phyloP scores from a whole-genome alignment of 2,113 vertebrate species.

The Heteronetta atricapilla region DNA sequence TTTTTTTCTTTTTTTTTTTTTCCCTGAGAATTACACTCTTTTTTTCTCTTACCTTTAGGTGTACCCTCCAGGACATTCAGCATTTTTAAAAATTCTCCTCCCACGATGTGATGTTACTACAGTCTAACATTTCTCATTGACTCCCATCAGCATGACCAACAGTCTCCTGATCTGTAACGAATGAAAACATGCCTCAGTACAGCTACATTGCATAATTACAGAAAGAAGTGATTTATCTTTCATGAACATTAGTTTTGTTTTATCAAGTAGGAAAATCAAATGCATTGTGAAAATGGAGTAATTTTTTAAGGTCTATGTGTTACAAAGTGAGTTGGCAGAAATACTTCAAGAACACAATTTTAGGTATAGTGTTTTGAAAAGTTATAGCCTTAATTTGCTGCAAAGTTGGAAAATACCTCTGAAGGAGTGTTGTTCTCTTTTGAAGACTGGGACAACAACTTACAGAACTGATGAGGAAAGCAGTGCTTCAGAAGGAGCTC shows the following conservation, averaged over 20 bases:
- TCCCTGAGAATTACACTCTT: background rate
- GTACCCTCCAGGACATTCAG: background rate
- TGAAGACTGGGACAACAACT: background rate
- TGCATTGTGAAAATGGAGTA: background rate
- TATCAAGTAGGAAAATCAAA: background rate
- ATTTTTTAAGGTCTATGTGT: background rate
- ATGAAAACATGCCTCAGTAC: background rate
- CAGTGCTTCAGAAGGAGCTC: background rate
- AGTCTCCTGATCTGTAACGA: background rate
- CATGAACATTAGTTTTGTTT: background rate
- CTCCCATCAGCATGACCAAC: background rate
- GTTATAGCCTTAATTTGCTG: background rate
- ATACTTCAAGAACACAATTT: background rate
- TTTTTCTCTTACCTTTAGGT: conserved; percentile 21
- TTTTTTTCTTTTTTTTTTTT: background rate
- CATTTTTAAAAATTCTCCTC: background rate
- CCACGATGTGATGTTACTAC: background rate
- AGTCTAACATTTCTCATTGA: background rate
- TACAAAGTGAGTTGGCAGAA: background rate
- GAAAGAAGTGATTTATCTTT: background rate
- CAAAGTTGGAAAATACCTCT: background rate
- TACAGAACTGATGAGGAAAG: background rate
- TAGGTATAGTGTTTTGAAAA: background rate
- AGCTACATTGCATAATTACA: background rate
- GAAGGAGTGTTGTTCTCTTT: background rate